Percentiles rank a stretch among this genome's conserved stretches.
These are phyloP conservation scores for Agrochola macilenta DNA, from an alignment of 2,888 invertebrate genomes.

Conservation along the genomic window DNA sequence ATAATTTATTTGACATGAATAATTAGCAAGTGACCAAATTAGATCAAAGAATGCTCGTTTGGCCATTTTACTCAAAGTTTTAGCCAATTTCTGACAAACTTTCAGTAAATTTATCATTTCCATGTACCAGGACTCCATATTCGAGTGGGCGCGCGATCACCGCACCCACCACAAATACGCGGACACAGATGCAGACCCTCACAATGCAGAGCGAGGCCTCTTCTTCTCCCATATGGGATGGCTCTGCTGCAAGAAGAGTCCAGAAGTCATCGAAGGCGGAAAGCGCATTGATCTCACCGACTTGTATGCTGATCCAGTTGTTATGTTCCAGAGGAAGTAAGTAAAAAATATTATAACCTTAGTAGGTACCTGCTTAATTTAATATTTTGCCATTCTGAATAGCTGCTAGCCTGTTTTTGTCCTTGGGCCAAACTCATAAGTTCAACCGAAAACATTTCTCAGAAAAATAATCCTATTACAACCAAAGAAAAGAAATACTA, in stretches of 20 bases:
- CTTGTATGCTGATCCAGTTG: conserved; percentile 95
- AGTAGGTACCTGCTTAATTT: neutral
- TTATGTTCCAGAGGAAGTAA: conserved; percentile 96
- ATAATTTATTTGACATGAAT: too few relatives aligned
- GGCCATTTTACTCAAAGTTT: neutral
- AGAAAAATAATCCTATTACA: conserved; percentile 34
- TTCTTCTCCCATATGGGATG: conserved; percentile 99
- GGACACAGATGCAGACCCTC: conserved; percentile 97
- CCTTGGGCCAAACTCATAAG: conserved; percentile 1
- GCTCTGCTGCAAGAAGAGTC: conserved; percentile 96
- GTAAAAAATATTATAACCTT: conserved; percentile 58
- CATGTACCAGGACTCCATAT: conserved; percentile 89
- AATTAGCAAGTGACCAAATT: neutral
- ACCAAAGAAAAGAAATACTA: conserved; percentile 27
- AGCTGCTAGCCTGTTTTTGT: neutral
- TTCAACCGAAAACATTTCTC: conserved; percentile 13
- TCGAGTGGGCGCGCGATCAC: conserved; percentile 93
- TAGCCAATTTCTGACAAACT: neutral
- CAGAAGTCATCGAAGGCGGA: conserved; percentile 95
- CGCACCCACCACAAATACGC: conserved; percentile 97
- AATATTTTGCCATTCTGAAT: neutral
- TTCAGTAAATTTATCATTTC: neutral
- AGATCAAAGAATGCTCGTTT: neutral
- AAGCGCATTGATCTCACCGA: conserved; percentile 95
- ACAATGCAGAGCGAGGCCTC: conserved; percentile 96